Evolutionary conservation across 2,888 invertebrate species (phyloP).

Genomic region (Tridacna crocea): DNA sequence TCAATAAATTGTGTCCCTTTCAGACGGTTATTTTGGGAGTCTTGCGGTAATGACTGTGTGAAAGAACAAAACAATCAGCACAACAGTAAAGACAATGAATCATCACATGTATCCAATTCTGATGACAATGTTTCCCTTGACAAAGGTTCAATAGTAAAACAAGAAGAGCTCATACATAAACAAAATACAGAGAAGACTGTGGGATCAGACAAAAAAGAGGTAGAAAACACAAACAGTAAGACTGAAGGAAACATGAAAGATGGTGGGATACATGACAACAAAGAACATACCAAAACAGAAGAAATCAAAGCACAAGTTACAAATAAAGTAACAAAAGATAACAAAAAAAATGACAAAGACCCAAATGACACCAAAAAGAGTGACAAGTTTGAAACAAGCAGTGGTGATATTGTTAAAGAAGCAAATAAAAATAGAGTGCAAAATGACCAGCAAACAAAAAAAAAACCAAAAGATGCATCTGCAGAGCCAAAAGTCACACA

Average conservation of each 20-base stretch:
- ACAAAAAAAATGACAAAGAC: neutral
- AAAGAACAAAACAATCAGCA: neutral
- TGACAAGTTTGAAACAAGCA: neutral
- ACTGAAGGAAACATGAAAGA: neutral
- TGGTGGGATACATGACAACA: neutral
- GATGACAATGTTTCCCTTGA: too few species aligned
- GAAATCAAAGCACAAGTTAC: conserved; percentile 3
- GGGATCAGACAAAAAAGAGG: neutral
- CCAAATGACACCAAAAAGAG: neutral
- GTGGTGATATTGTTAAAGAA: neutral
- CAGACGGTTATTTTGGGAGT: conserved; percentile 38
- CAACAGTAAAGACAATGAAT: neutral
- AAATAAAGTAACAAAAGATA: neutral
- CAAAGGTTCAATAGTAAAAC: neutral
- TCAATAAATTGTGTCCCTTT: conserved; percentile 42
- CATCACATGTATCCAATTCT: neutral
- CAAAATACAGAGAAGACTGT: too few species aligned
- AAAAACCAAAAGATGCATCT: neutral
- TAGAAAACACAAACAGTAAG: neutral
- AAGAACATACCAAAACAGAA: conserved; percentile 6
- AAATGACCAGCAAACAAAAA: neutral
- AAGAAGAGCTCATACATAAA: neutral
- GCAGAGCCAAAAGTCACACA: neutral
- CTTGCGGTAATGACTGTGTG: conserved; percentile 2
- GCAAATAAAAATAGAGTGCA: neutral